phyloP scores from a whole-genome alignment of 2,888 invertebrate species.

The Colostygia pectinataria region DNA sequence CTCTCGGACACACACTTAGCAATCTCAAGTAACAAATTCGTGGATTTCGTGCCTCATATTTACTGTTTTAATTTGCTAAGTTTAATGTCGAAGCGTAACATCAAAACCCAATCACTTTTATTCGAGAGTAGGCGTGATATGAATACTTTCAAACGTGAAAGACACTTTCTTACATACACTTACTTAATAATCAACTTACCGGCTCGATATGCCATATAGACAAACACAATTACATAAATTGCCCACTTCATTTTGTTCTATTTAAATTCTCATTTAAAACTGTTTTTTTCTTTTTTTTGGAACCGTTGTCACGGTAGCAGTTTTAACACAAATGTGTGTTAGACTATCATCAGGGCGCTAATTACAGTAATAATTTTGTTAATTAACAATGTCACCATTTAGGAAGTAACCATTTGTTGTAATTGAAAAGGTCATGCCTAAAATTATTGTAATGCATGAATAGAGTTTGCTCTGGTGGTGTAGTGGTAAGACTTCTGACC shows the following conservation, averaged over 20 bases:
- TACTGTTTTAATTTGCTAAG: too few relatives aligned
- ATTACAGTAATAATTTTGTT: slow-evolving; percentile 44
- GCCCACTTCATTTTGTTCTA: slow-evolving; percentile 59
- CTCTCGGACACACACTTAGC: too few relatives aligned
- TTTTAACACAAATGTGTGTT: slow-evolving; percentile 19
- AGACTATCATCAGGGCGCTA: slow-evolving; percentile 27
- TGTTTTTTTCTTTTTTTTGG: slow-evolving; percentile 1
- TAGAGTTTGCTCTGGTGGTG: too few relatives aligned
- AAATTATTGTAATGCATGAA: not conserved
- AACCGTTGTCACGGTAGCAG: slow-evolving; percentile 11
- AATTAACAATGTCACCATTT: slow-evolving; percentile 44
- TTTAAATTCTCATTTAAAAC: slow-evolving; percentile 5
- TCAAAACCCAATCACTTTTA: too few relatives aligned
- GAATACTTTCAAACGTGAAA: too few relatives aligned
- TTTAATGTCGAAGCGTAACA: too few relatives aligned
- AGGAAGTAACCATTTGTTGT: slow-evolving; percentile 43
- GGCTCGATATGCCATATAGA: slow-evolving; percentile 62
- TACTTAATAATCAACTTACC: slow-evolving; percentile 47
- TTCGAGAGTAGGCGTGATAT: too few relatives aligned
- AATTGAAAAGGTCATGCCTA: slow-evolving; percentile 51
- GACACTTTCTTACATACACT: too few relatives aligned
- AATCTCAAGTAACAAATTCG: too few relatives aligned
- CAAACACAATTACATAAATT: slow-evolving; percentile 58
- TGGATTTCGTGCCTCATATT: too few relatives aligned
- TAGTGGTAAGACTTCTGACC: too few relatives aligned